phyloP scores from a whole-genome alignment of 2,888 invertebrate species.

The Polylopha cassiicola region DNA sequence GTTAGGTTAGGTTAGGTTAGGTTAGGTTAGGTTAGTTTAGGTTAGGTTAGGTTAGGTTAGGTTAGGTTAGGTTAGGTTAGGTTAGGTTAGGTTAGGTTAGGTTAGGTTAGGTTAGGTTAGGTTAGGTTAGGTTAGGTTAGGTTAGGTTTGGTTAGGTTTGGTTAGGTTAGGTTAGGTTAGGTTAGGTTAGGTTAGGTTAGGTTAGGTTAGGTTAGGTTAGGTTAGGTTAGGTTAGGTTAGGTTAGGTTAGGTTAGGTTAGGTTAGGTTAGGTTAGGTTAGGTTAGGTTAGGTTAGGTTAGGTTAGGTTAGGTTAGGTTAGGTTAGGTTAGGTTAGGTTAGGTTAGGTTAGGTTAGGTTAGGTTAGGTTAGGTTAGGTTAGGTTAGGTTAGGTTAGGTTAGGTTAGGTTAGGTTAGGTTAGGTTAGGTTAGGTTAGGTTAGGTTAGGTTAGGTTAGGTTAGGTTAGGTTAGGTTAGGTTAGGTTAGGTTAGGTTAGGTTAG shows the following conservation, averaged over 20 bases:
- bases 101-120: constrained; percentile 21
- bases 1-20: constrained; percentile 19
- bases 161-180: constrained; percentile 20
- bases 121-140: constrained; percentile 21
- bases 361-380: constrained; percentile 22
- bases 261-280: constrained; percentile 23
- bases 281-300: constrained; percentile 23
- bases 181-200: constrained; percentile 23
- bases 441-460: constrained; percentile 23
- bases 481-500: constrained; percentile 23
- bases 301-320: constrained; percentile 23
- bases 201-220: constrained; percentile 23
- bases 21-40: constrained; percentile 10
- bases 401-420: constrained; percentile 22
- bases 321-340: constrained; percentile 23
- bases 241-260: constrained; percentile 23
- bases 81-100: constrained; percentile 21
- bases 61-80: constrained; percentile 21
- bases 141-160: constrained; percentile 20
- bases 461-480: constrained; percentile 22
- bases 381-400: constrained; percentile 20
- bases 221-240: constrained; percentile 23
- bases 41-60: constrained; percentile 6
- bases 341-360: constrained; percentile 23
- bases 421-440: constrained; percentile 22